phyloP scores from a whole-genome alignment of 2,113 vertebrate species.

The Azemiops feae region DNA sequence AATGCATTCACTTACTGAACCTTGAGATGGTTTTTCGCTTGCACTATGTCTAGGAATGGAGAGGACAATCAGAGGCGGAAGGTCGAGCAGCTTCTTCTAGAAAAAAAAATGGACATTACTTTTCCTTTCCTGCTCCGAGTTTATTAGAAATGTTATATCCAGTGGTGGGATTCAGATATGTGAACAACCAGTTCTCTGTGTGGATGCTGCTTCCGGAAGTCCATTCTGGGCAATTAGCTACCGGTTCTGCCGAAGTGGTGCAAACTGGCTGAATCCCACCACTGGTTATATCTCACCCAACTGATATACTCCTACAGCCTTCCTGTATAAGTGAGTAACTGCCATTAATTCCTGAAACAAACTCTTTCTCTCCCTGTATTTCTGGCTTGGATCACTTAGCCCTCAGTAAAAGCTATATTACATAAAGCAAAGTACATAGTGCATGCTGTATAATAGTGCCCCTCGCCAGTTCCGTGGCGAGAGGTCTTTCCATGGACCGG shows the following conservation, averaged over 20 bases:
- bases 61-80: not conserved
- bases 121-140: not conserved
- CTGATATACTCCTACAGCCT: not conserved
- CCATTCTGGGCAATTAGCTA: too few species aligned
- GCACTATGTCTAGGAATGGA: not conserved
- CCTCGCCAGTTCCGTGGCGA: too few species aligned
- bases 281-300: not conserved
- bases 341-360: not conserved
- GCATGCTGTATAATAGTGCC: not conserved
- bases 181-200: too few species aligned
- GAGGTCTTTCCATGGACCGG: too few species aligned
- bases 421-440: not conserved
- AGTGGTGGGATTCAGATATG: too few species aligned
- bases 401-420: not conserved
- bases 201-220: too few species aligned
- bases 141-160: not conserved
- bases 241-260: too few species aligned
- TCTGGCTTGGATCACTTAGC: not conserved
- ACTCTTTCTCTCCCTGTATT: not conserved
- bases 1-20: not conserved
- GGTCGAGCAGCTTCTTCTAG: not conserved
- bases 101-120: not conserved
- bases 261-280: too few species aligned
- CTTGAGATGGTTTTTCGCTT: not conserved
- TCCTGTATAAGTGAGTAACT: not conserved